A percentile compares a stretch with the other conserved stretches of the same genome.
These are phyloP conservation scores for Drosophila rufa DNA, from an alignment of 1,140 invertebrate species.

Conservation along the genomic window DNA sequence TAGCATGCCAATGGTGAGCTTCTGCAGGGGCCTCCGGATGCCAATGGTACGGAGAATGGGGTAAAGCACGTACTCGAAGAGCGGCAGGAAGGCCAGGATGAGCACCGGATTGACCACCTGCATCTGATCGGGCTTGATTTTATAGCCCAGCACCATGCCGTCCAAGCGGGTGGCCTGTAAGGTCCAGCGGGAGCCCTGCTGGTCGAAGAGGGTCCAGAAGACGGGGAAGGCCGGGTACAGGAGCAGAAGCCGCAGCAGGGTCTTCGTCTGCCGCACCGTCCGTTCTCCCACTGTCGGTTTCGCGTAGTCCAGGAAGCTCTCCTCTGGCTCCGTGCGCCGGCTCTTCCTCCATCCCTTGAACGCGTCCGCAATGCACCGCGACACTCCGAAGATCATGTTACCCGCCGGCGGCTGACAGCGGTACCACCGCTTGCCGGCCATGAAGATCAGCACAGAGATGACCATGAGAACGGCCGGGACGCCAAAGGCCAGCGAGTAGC, in stretches of 20 bases:
- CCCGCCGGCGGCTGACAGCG: slow-evolving; percentile 91
- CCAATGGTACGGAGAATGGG: slow-evolving; percentile 86
- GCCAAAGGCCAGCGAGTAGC: slow-evolving; percentile 96
- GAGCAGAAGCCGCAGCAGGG: slow-evolving; percentile 88
- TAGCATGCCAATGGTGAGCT: slow-evolving; percentile 93
- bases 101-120: slow-evolving; percentile 95
- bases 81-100: slow-evolving; percentile 94
- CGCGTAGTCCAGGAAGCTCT: slow-evolving; percentile 94
- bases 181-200: slow-evolving; percentile 97
- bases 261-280: slow-evolving; percentile 90
- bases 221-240: slow-evolving; percentile 92
- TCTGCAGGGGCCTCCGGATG: slow-evolving; percentile 88
- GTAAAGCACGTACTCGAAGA: slow-evolving; percentile 93
- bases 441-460: slow-evolving; percentile 93
- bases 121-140: slow-evolving; percentile 95
- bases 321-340: slow-evolving; percentile 84
- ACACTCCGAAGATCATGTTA: slow-evolving; percentile 92
- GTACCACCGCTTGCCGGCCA: slow-evolving; percentile 91
- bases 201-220: slow-evolving; percentile 94
- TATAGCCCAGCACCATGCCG: slow-evolving; percentile 89
- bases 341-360: slow-evolving; percentile 86
- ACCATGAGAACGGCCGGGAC: slow-evolving; percentile 95
- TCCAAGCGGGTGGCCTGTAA: slow-evolving; percentile 96
- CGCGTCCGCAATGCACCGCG: slow-evolving; percentile 89
- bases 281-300: slow-evolving; percentile 88